phyloP scores from a whole-genome alignment of 2,797 vertebrate species.

The Pangasius djambal region DNA sequence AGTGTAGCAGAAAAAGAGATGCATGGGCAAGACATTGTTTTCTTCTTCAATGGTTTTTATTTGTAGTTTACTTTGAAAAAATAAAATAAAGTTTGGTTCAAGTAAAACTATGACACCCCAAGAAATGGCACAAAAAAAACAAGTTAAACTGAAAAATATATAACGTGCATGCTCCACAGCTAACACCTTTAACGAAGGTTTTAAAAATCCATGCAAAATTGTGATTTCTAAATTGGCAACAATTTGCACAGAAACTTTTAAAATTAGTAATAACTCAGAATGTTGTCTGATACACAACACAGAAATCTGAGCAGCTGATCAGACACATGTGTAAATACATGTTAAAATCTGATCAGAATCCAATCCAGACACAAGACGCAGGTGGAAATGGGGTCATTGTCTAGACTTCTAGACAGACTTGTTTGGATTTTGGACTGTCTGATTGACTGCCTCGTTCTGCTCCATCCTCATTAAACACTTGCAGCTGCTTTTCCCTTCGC shows the following conservation, averaged over 20 bases:
- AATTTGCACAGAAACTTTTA: not conserved
- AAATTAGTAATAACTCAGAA: not conserved
- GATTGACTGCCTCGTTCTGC: not conserved
- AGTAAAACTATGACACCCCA: not conserved
- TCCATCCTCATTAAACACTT: not conserved
- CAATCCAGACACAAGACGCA: not conserved
- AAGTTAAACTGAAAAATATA: no score
- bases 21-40: not conserved
- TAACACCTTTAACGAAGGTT: no score
- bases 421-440: not conserved
- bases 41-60: no score
- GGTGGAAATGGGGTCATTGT: not conserved
- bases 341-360: not conserved
- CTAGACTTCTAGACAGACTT: not conserved
- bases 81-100: not conserved
- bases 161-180: no score
- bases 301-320: not conserved
- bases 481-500: not conserved
- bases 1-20: not conserved
- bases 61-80: no score
- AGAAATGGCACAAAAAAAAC: not conserved
- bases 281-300: not conserved
- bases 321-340: not conserved
- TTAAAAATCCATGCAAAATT: no score
- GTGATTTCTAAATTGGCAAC: not conserved